Evolutionary conservation across 2,888 invertebrate genomes (phyloP).

Genomic region (Nomada fucata): DNA sequence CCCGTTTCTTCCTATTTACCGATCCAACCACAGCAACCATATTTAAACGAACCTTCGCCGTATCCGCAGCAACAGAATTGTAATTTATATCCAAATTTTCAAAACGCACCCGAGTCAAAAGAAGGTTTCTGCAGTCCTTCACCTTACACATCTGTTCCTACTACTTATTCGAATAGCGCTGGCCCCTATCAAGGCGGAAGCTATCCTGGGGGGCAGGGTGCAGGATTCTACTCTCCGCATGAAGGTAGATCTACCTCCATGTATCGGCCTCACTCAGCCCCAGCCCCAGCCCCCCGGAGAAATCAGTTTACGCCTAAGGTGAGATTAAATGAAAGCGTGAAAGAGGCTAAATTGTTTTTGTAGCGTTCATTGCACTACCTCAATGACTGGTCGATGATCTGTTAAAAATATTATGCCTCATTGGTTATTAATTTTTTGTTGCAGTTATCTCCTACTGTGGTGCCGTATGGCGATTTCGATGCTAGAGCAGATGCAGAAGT

Average conservation of each 20-base stretch:
- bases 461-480: slow-evolving; percentile 83
- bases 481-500: slow-evolving; percentile 85
- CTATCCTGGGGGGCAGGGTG: slow-evolving; percentile 81
- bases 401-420: background rate
- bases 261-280: slow-evolving; percentile 66
- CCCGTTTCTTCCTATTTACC: slow-evolving; percentile 67
- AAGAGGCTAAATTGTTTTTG: background rate
- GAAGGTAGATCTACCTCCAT: slow-evolving; percentile 61
- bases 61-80: slow-evolving; percentile 59
- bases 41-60: slow-evolving; percentile 1
- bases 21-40: slow-evolving; percentile 65
- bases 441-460: slow-evolving; percentile 84
- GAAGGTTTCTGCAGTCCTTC: slow-evolving; percentile 36
- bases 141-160: slow-evolving; percentile 55
- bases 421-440: slow-evolving; percentile 51
- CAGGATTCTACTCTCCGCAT: slow-evolving; percentile 71
- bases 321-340: slow-evolving; percentile 67
- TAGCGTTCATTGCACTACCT: background rate
- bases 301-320: slow-evolving; percentile 76
- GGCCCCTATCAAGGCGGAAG: slow-evolving; percentile 73
- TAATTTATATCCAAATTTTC: slow-evolving; percentile 67
- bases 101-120: slow-evolving; percentile 61
- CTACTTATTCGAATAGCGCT: slow-evolving; percentile 51
- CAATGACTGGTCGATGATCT: background rate
- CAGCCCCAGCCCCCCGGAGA: slow-evolving; percentile 78